Evolutionary conservation across 1,140 invertebrate genomes (phyloP), one percentile per base, ranked within the genome.

Genomic region (Drosophila navojoa): DNA sequence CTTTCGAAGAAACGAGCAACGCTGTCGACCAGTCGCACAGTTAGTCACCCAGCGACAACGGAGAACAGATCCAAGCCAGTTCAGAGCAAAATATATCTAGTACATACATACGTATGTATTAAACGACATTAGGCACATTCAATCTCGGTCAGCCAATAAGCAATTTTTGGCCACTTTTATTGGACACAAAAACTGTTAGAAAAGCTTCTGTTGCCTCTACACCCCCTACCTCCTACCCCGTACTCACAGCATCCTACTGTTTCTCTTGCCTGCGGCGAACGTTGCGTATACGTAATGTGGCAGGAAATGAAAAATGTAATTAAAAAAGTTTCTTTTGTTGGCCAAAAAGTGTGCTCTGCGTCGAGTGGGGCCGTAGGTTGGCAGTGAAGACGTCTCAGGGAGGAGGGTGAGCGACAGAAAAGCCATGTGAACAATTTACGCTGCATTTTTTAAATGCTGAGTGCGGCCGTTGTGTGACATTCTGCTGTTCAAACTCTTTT

Each of bases 221-320:
- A 54, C 38, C 40, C 2, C 19, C 22, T 5, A 6, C 32, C 5
- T 4, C 27, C 4, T 5, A 6, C 27, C 5, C 27, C 27, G 0
- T 27, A 27, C 40, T 0, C 45, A 19, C 19, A 1, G 1, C 2
- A 1, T 19, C 15, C 19, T n/a, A 4, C 47, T 27, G 47, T 45
- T 44, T 45, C 42, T 15, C 45, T 4, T 47, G 45, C 45, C 49
- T 55, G 27, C 49, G 52, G 19, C 53, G 32, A 15, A 9, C 35
- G 16, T 16, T 79, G 82, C 82, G 82, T 86, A 79, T 87, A 82
- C 71, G 79, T 87, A 87, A 87, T 87, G 71, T 61, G 40, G 53
- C 79, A 86, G 82, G 84, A 87, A 89, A 87, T 87, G 82, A 86
- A 86, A 86, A 86, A 82, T 89, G 84, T 86, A 86, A 86, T 86